Conservation (phyloP, 2,113 vertebrate species). For the Alaudala cheleensis region DNA sequence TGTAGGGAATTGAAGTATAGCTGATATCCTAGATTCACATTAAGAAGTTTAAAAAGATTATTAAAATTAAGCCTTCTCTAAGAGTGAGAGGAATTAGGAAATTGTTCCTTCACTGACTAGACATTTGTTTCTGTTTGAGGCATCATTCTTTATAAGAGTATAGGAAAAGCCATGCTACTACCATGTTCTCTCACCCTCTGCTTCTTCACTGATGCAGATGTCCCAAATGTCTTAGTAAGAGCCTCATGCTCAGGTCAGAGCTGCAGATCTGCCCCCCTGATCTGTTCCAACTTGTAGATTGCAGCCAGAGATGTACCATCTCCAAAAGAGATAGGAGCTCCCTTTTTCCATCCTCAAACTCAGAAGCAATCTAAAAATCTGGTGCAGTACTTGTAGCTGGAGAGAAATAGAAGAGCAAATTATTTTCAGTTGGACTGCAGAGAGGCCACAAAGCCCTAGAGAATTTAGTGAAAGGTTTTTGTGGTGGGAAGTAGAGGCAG, state of each 20-base stretch:
- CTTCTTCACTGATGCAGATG: neutral
- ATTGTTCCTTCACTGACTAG: neutral
- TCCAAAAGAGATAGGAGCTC: neutral
- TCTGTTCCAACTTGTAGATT: neutral
- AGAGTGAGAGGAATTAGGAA: neutral
- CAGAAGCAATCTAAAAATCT: neutral
- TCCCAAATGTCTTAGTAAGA: neutral
- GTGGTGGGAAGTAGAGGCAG: neutral
- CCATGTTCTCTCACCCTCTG: neutral
- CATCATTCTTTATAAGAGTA: neutral
- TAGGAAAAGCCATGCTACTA: neutral
- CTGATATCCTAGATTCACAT: neutral
- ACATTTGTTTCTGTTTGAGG: neutral
- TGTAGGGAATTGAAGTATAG: neutral
- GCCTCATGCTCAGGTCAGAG: neutral
- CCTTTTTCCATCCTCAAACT: neutral
- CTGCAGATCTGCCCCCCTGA: neutral
- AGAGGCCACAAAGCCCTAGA: neutral
- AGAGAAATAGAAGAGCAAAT: neutral
- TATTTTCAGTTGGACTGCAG: neutral
- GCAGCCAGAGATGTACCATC: neutral
- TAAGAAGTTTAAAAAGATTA: neutral
- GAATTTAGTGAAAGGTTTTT: neutral
- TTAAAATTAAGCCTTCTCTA: neutral
- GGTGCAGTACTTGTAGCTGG: neutral